Conservation (phyloP, 2,888 invertebrate species). For the Deilephila porcellus region DNA sequence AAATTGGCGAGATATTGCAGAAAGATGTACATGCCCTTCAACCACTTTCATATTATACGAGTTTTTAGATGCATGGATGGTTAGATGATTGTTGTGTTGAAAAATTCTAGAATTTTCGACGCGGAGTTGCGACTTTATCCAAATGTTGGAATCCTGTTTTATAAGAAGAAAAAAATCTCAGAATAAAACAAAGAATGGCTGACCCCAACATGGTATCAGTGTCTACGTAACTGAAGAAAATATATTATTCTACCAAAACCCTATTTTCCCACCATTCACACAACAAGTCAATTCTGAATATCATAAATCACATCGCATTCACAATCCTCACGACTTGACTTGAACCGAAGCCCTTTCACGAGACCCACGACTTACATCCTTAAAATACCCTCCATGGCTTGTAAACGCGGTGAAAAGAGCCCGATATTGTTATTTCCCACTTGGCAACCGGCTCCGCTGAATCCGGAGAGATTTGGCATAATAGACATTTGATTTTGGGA, state of each 20-base stretch:
- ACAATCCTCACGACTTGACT: slow-evolving; percentile 8
- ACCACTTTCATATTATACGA: too few species aligned
- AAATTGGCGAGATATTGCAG: too few species aligned
- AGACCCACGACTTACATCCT: neutral
- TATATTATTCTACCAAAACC: neutral
- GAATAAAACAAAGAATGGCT: too few species aligned
- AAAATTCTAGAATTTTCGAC: too few species aligned
- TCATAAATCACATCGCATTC: slow-evolving; percentile 4
- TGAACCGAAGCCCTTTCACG: slow-evolving; percentile 2
- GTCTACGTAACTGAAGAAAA: too few species aligned
- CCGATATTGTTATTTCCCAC: slow-evolving; percentile 55
- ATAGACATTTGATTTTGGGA: slow-evolving; percentile 24
- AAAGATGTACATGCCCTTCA: too few species aligned
- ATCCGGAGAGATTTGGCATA: slow-evolving; percentile 32
- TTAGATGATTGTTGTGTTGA: too few species aligned
- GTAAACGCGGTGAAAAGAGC: slow-evolving; percentile 46
- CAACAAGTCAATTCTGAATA: slow-evolving; percentile 2
- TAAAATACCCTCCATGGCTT: slow-evolving; percentile 10
- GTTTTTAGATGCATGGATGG: too few species aligned
- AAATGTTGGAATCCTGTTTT: too few species aligned
- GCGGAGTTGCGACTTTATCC: too few species aligned
- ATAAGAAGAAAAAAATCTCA: too few species aligned
- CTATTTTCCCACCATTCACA: neutral
- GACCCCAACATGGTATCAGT: too few species aligned
- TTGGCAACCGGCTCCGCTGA: slow-evolving; percentile 46